Evolutionary conservation across 1,140 invertebrate species (phyloP), one percentile per base, ranked within the genome.

Genomic region (Chionoecetes opilio): DNA sequence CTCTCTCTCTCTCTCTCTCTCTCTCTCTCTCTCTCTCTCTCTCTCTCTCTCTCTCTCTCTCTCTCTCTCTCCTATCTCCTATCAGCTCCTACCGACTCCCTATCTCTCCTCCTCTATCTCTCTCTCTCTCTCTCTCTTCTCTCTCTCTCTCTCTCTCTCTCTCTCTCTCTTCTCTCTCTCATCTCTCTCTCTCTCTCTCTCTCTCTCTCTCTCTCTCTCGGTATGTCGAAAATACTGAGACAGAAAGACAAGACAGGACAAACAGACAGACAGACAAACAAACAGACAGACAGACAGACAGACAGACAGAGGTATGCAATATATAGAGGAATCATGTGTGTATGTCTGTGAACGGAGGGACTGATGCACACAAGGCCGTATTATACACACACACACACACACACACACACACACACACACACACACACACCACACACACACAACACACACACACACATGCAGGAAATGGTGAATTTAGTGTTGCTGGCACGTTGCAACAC

Each of bases 141-240:
- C 5, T 46, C 14, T 46, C 41, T 5, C 14, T 8, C 41, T 14
- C 41, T n/a, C n/a, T n/a, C n/a, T n/a, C n/a, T n/a, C n/a, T n/a
- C n/a, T n/a, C n/a, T n/a, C n/a, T n/a, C n/a, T n/a, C n/a, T n/a
- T 75, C 63, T 75, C 63, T 75, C 63, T 75, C 63, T 75, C 63
- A n/a, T 75, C 63, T 75, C 63, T 75, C 63, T 75, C 63, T 75
- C 63, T 75, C 63, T 75, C 63, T 75, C 63, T 75, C 63, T 75
- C 63, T 75, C 63, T 75, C 63, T 75, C 63, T 75, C 63, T 75
- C 63, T 75, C 63, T 75, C 63, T 75, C 63, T 75, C 63, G 26
- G 21, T 75, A 17, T 75, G 21, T 26, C n/a, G 1, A 75, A 75
- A 26, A 75, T n/a, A n/a, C 41, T n/a, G n/a, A 75, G 63, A 75